phyloP scores from a whole-genome alignment of 1,140 invertebrate species.

The Hormaphis cornu region DNA sequence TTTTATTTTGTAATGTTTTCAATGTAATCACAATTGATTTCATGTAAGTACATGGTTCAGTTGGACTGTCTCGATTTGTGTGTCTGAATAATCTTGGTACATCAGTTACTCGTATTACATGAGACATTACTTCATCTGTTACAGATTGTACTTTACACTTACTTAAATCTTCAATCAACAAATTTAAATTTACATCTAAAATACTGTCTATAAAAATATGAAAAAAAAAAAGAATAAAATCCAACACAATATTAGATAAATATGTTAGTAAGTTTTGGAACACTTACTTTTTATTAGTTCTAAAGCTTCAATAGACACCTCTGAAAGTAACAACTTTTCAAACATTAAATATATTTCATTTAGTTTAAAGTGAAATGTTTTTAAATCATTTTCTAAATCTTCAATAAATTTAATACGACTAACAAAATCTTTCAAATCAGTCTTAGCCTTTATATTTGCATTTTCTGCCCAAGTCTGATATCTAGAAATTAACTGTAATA shows the following conservation, averaged over 20 bases:
- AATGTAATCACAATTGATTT: conserved; percentile 21
- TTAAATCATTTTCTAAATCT: conserved; percentile 16
- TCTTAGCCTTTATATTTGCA: background rate
- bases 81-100: conserved; percentile 23
- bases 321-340: background rate
- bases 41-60: conserved; percentile 23
- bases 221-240: background rate
- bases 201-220: conserved; percentile 1
- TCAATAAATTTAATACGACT: conserved; percentile 22
- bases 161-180: background rate
- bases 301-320: background rate
- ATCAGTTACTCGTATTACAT: conserved; percentile 26
- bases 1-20: conserved; percentile 4
- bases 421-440: conserved; percentile 1
- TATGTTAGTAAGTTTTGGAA: background rate
- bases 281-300: conserved; percentile 4
- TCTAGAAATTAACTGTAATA: conserved; percentile 20
- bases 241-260: background rate
- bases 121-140: conserved; percentile 18
- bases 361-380: conserved; percentile 10
- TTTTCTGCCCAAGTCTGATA: conserved; percentile 20
- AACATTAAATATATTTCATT: conserved; percentile 21
- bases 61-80: conserved; percentile 20
- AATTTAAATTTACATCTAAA: background rate
- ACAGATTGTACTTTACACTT: conserved; percentile 16